A percentile compares a stretch with the other conserved stretches of the same genome.
Evolutionary conservation across 2,797 vertebrate species (phyloP).

Genomic region (Octomys mimax): DNA sequence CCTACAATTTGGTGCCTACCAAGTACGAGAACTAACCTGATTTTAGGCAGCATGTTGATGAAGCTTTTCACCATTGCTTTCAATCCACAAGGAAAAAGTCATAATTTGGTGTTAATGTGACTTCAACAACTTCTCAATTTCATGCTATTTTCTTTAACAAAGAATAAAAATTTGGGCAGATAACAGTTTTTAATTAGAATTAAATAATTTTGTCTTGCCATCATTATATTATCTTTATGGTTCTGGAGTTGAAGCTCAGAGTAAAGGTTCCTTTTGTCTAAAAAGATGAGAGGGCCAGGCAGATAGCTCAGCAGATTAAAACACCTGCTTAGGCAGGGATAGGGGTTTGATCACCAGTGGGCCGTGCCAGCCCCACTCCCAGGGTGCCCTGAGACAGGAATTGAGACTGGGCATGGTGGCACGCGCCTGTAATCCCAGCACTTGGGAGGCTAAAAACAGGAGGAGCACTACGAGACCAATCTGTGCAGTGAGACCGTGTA

Average conservation of each 20-base stretch:
- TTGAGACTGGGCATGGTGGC: no score
- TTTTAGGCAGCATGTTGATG: neutral
- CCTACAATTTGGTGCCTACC: neutral
- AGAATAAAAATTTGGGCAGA: neutral
- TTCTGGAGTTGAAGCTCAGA: neutral
- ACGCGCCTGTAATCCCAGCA: no score
- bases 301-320: no score
- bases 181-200: neutral
- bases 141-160: neutral
- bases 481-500: no score
- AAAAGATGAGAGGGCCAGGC: neutral
- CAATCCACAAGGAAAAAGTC: neutral
- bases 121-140: neutral
- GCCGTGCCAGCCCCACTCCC: no score
- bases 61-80: neutral
- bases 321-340: no score
- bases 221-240: constrained; percentile 11
- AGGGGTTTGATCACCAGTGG: no score
- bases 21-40: neutral
- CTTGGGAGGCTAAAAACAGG: no score
- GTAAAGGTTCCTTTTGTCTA: neutral
- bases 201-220: constrained; percentile 2
- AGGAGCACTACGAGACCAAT: no score
- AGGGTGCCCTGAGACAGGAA: no score
- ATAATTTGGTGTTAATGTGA: neutral